phyloP scores from a whole-genome alignment of 2,797 vertebrate genomes.

The Alcedo quadribrachys region DNA sequence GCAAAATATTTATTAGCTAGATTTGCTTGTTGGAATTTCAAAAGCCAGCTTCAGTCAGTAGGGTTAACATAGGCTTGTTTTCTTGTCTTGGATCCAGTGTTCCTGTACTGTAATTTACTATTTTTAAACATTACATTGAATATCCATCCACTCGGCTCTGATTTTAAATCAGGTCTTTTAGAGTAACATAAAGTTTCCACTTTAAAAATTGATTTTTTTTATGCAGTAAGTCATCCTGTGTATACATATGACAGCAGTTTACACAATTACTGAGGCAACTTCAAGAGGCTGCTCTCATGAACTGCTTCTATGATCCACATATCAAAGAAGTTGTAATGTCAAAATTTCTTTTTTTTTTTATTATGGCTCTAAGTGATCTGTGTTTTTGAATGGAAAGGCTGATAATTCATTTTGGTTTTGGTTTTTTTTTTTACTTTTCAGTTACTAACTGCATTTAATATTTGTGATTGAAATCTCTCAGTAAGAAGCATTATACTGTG shows the following conservation, averaged over 20 bases:
- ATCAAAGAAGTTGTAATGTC: not conserved
- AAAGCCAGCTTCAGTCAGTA: not conserved
- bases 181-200: not conserved
- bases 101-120: not conserved
- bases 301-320: not conserved
- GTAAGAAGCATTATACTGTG: not conserved
- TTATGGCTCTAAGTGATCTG: not conserved
- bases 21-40: not conserved
- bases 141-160: not conserved
- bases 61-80: not conserved
- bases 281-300: not conserved
- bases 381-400: not conserved
- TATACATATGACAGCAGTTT: not conserved
- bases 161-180: not conserved
- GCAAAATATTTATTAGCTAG: not conserved
- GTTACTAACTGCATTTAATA: not conserved
- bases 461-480: slow-evolving; percentile 4
- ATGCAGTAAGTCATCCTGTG: not conserved
- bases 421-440: not conserved
- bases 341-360: not conserved
- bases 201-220: not conserved
- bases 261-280: not conserved
- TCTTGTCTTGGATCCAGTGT: not conserved
- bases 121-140: not conserved
- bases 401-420: not conserved